phyloP scores from a whole-genome alignment of 2,113 vertebrate genomes.

The Mormoops blainvillei region DNA sequence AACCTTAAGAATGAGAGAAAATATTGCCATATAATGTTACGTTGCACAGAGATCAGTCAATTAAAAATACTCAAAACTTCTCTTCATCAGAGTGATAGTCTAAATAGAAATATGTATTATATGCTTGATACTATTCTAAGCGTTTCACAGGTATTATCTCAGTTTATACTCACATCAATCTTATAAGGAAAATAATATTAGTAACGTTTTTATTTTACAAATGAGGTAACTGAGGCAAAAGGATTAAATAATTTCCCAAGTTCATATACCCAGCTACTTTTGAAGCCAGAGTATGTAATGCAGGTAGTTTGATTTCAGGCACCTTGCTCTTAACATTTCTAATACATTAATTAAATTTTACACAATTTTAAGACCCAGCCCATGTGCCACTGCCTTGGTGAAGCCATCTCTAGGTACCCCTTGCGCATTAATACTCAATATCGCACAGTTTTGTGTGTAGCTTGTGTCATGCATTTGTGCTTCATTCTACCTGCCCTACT shows the following conservation, averaged over 20 bases:
- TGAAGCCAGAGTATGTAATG: background rate
- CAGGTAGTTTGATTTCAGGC: background rate
- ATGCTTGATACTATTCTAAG: background rate
- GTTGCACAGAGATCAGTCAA: background rate
- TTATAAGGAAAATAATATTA: background rate
- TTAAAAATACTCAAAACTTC: background rate
- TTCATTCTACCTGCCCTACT: background rate
- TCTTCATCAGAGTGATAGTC: background rate
- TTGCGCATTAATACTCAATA: background rate
- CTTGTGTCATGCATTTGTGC: background rate
- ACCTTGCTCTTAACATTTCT: background rate
- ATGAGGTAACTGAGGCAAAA: background rate
- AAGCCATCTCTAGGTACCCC: background rate
- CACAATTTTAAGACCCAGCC: background rate
- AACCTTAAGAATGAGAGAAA: background rate
- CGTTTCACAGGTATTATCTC: background rate
- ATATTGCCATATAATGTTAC: background rate
- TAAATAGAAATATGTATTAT: background rate
- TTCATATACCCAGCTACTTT: background rate
- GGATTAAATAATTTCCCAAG: background rate
- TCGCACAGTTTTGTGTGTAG: background rate
- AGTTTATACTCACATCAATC: background rate
- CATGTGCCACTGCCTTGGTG: background rate
- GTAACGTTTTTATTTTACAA: background rate
- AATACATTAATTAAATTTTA: background rate